Percentiles rank a stretch among this genome's conserved stretches.
Conservation (phyloP, 2,113 vertebrate genomes). For the Protobothrops flavoviridis region DNA sequence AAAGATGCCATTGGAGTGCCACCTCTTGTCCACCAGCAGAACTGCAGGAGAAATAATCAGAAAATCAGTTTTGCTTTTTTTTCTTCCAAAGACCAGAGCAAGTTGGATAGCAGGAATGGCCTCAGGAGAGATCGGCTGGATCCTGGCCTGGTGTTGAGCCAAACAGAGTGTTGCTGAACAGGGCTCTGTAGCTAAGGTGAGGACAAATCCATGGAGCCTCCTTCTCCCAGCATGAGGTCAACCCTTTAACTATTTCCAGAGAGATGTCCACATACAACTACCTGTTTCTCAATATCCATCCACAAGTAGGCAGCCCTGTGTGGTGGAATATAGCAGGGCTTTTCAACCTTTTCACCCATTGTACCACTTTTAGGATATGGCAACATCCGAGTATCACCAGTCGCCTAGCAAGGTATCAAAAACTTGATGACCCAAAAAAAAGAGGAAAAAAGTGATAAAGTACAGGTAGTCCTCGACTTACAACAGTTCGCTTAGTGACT, state of each 20-base stretch:
- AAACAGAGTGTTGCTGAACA: neutral
- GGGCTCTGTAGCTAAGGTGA: neutral
- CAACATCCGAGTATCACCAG: too few relatives aligned
- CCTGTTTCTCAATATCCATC: neutral
- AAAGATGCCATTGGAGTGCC: neutral
- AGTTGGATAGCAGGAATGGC: neutral
- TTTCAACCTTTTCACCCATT: too few relatives aligned
- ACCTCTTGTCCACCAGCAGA: neutral
- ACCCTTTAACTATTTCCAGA: neutral
- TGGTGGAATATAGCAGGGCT: neutral
- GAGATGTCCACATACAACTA: neutral
- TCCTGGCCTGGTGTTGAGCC: neutral
- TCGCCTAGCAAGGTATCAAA: too few relatives aligned
- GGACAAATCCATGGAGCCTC: neutral
- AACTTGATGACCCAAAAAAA: too few relatives aligned
- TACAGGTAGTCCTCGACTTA: too few relatives aligned
- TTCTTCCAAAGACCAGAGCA: neutral
- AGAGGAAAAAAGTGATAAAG: too few relatives aligned
- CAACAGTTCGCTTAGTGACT: too few relatives aligned
- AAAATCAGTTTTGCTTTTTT: neutral
- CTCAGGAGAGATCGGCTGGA: neutral
- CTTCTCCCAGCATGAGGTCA: neutral
- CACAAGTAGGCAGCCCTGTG: neutral
- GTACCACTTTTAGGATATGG: too few relatives aligned
- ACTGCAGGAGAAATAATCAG: neutral